Base-by-base conservation (phyloP, 2,797 vertebrate genomes). In the Sebastiscus tertius region DNA sequence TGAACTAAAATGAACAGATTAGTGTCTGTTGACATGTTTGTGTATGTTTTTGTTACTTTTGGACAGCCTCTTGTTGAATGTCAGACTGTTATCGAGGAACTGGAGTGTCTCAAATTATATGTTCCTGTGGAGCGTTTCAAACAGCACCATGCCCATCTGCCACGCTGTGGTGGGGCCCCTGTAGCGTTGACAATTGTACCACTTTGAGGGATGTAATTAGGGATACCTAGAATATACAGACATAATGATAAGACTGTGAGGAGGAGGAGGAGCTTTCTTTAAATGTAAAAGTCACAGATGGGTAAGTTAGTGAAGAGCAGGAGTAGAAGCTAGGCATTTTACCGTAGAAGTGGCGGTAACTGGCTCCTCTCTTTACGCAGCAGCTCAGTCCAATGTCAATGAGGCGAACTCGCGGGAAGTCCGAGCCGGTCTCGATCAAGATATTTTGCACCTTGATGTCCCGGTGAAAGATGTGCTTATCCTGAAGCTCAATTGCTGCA, bases 301-400 rank as follows among this genome's bases (percentile, higher is more conserved):
- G 6, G 31, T 29, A 7, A 31, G 36, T 55, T 3, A 26, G 10
- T 46, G 39, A 69, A 58, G 11, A 59, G 52, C 31, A 20, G 56
- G 3, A 63, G 60, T 4, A 36, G 39, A 18, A 54, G 1, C 3
- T 26, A 1, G 18, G 59, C 4, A 11, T 42, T n/a, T 20, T 69
- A 77, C 83, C 60, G 1, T 10, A 75, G 9, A 83, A 87, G 0
- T 20, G 0, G 0, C 7, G n/a, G 22, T 39, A 75, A 6, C 1
- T 1, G 0, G 65, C 69, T n/a, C 3, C 4, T 13, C 58, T 26
- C 2, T 67, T 49, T 0, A 11, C 1, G 2, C 79, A 83, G 49
- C 81, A 88, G 60, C 87, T 79, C 8, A 81, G 27, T 1, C 75
- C 80, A n/a, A 88, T 83, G 61, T 86, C 87, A 5, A 79, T 83